These are phyloP conservation scores for Indri indri DNA, from an alignment of 2,113 vertebrate species.

Conservation along the genomic window DNA sequence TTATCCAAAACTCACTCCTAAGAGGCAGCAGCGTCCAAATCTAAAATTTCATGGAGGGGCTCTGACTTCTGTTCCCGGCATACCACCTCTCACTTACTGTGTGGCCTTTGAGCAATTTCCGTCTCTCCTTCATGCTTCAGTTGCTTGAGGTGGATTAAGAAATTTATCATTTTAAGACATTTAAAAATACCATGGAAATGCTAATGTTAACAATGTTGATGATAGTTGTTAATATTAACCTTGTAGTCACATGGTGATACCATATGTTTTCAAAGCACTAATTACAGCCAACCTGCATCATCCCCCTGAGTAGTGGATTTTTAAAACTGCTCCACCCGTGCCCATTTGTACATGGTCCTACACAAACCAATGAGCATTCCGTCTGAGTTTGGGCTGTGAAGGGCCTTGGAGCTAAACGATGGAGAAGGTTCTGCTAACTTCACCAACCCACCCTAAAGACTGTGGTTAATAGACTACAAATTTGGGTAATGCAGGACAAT, in stretches of 20 bases:
- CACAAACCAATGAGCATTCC: conserved; percentile 19
- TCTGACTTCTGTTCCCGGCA: neutral
- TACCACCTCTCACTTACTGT: neutral
- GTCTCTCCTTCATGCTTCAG: conserved; percentile 45
- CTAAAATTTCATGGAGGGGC: neutral
- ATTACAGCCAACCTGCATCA: neutral
- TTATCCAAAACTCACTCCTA: conserved; percentile 31
- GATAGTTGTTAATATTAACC: conserved; percentile 37
- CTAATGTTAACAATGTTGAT: conserved; percentile 32
- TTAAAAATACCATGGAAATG: conserved; percentile 44
- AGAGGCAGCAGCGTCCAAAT: neutral
- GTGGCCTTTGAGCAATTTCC: neutral
- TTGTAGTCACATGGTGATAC: conserved; percentile 24
- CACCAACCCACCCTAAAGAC: conserved; percentile 69
- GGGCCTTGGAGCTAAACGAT: neutral
- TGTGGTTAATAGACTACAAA: conserved; percentile 80
- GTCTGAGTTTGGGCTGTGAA: neutral
- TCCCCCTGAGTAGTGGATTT: neutral
- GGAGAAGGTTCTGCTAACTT: conserved; percentile 54
- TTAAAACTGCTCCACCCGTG: neutral
- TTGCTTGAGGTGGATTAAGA: conserved; percentile 45
- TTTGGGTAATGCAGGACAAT: conserved; percentile 78
- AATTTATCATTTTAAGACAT: conserved; percentile 63
- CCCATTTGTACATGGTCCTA: neutral
- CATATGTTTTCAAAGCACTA: conserved; percentile 31